These are phyloP conservation scores for Blastomussa wellsi DNA, from an alignment of 92 coral and sea anemone species.

Conservation along the genomic window DNA sequence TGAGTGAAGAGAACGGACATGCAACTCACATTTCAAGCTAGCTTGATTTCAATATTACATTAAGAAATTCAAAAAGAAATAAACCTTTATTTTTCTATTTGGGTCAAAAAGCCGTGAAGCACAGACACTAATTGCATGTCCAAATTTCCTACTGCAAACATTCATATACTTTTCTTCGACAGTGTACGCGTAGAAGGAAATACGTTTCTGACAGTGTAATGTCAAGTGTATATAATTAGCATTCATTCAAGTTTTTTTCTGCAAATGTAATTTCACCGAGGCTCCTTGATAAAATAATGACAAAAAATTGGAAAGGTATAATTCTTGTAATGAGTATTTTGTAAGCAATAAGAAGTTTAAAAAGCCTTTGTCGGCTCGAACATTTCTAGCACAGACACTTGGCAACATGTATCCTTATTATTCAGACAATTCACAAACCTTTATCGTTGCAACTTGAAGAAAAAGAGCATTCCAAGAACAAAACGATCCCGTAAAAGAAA, in stretches of 20 bases:
- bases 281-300: neutral
- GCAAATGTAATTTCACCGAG: neutral
- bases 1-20: too few relatives aligned
- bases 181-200: neutral
- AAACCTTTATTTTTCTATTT: neutral
- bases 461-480: neutral
- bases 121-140: neutral
- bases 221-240: neutral
- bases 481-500: neutral
- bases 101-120: neutral
- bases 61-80: neutral
- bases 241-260: neutral
- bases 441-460: conserved; percentile 22
- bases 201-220: neutral
- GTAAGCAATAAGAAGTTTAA: neutral
- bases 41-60: neutral
- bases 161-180: neutral
- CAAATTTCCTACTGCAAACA: neutral
- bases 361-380: neutral
- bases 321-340: neutral
- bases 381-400: neutral
- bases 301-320: neutral
- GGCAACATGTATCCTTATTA: neutral
- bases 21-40: too few relatives aligned
- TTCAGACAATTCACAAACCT: conserved; percentile 5